Evolutionary conservation across 1,140 invertebrate species (phyloP).

Genomic region (Bombus breviceps): DNA sequence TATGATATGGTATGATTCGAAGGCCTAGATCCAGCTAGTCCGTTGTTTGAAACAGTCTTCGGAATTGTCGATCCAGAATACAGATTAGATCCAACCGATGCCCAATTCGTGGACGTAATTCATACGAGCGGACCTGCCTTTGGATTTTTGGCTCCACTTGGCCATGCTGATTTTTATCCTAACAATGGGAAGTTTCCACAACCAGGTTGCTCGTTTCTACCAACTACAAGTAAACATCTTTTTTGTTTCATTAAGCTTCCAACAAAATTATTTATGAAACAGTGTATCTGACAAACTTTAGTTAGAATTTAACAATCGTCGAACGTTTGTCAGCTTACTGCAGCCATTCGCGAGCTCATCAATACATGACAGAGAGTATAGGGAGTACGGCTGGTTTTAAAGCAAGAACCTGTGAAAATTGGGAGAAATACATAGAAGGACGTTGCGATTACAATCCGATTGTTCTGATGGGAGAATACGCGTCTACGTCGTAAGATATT

Average conservation of each 20-base stretch:
- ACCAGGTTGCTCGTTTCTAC: constrained; percentile 76
- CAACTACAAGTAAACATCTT: constrained; percentile 66
- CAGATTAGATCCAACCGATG: constrained; percentile 80
- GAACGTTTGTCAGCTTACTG: constrained; percentile 76
- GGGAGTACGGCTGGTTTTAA: constrained; percentile 75
- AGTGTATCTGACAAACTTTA: background rate
- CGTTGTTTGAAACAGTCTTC: constrained; percentile 78
- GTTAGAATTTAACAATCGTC: background rate
- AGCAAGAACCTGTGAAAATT: constrained; percentile 72
- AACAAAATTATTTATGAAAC: background rate
- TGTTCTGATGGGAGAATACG: constrained; percentile 76
- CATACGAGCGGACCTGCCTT: constrained; percentile 82
- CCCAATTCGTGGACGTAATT: constrained; percentile 83
- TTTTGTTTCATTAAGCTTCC: background rate
- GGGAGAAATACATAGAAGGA: constrained; percentile 74
- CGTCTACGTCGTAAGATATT: constrained; percentile 72
- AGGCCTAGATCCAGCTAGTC: constrained; percentile 84
- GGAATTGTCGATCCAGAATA: constrained; percentile 74
- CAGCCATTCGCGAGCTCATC: constrained; percentile 82
- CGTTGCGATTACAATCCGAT: constrained; percentile 72
- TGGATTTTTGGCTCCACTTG: constrained; percentile 77
- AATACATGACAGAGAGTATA: constrained; percentile 82
- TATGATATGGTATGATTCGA: background rate
- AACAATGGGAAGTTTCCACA: constrained; percentile 79
- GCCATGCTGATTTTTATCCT: constrained; percentile 83